phyloP scores from a whole-genome alignment of 2,888 invertebrate species.

The Caenorhabditis sp. region DNA sequence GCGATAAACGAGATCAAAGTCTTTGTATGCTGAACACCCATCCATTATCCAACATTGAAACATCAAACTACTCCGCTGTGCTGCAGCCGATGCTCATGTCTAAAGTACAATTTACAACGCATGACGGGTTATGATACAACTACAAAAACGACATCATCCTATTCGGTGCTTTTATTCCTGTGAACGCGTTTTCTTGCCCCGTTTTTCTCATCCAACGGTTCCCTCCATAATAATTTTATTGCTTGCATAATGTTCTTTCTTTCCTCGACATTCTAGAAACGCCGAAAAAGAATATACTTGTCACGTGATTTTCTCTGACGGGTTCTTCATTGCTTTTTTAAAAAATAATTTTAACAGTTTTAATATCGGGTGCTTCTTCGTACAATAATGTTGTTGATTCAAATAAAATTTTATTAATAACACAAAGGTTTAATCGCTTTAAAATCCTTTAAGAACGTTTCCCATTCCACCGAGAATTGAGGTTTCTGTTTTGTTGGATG shows the following conservation, averaged over 20 bases:
- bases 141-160: neutral
- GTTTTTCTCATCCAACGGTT: neutral
- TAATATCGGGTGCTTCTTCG: no score
- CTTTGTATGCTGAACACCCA: slow-evolving; percentile 30
- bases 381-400: no score
- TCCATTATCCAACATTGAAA: slow-evolving; percentile 13
- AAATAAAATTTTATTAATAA: neutral
- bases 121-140: neutral
- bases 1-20: slow-evolving; percentile 76
- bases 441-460: neutral
- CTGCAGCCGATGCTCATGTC: slow-evolving; percentile 21
- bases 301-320: neutral
- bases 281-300: no score
- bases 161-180: neutral
- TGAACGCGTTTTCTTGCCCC: neutral
- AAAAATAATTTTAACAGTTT: neutral
- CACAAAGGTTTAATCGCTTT: neutral
- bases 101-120: slow-evolving; percentile 10
- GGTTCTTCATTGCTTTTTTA: neutral
- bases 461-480: neutral
- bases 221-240: neutral
- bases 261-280: no score
- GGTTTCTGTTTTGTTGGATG: neutral
- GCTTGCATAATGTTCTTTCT: no score
- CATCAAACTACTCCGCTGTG: slow-evolving; percentile 4